Evolutionary conservation across 1,140 invertebrate species (phyloP).

Genomic region (Branchinecta lindahli): DNA sequence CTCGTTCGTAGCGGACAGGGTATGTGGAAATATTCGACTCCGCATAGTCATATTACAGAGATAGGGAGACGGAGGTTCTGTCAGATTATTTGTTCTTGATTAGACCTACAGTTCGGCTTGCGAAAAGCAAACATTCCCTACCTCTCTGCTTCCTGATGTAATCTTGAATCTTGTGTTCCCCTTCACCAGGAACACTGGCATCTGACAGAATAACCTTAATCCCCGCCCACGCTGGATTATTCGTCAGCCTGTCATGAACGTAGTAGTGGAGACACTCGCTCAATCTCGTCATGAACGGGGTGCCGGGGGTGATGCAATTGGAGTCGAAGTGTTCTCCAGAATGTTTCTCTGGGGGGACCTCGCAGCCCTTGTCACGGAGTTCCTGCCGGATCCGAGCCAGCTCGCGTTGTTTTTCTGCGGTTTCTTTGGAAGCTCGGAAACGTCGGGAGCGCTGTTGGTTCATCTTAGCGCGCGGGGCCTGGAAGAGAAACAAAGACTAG

Average conservation of each 20-base stretch:
- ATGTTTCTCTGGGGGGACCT: constrained; percentile 73
- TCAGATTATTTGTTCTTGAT: too few species aligned
- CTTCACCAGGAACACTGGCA: constrained; percentile 96
- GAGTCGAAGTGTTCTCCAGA: constrained; percentile 92
- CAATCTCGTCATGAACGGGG: constrained; percentile 91
- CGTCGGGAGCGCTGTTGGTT: constrained; percentile 95
- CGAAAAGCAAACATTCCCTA: constrained; percentile 26
- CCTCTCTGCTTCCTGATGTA: constrained; percentile 87
- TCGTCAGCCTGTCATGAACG: constrained; percentile 84
- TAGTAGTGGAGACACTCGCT: constrained; percentile 92
- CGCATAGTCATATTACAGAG: too few species aligned
- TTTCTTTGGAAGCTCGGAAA: constrained; percentile 92
- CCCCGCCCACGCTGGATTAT: constrained; percentile 84
- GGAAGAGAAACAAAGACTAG: not conserved
- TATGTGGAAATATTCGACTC: too few species aligned
- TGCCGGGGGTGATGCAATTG: constrained; percentile 97
- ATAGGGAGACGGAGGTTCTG: too few species aligned
- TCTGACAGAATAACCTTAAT: constrained; percentile 94
- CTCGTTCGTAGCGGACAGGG: too few species aligned
- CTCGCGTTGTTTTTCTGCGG: constrained; percentile 72
- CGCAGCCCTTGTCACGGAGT: constrained; percentile 52
- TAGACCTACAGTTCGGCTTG: not conserved
- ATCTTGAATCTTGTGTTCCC: constrained; percentile 99
- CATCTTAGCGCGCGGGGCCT: constrained; percentile 97
- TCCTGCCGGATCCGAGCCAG: constrained; percentile 60